A percentile compares a stretch with the other conserved stretches of the same genome.
Conservation (phyloP, 2,797 vertebrate species). For the Chelidonichthys spinosus region DNA sequence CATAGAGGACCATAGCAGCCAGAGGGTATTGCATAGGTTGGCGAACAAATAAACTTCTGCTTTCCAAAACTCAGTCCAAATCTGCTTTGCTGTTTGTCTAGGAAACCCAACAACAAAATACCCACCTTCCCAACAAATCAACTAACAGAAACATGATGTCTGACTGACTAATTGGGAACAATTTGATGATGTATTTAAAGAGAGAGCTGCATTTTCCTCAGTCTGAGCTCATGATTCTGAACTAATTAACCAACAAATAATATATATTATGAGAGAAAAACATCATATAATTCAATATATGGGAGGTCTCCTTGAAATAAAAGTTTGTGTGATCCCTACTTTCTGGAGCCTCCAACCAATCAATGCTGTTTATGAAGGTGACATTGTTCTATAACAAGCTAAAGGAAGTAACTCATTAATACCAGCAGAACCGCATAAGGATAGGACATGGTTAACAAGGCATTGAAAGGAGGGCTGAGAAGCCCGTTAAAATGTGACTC, state of each 20-base stretch:
- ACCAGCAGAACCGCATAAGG: conserved; percentile 39
- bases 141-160: background rate
- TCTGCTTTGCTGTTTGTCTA: background rate
- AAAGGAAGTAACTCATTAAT: conserved; percentile 65
- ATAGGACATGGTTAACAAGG: conserved; percentile 68
- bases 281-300: conserved; percentile 20
- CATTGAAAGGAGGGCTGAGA: conserved; percentile 62
- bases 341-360: conserved; percentile 40
- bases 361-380: conserved; percentile 60
- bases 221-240: conserved; percentile 3
- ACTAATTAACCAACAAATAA: conserved; percentile 16
- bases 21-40: no score
- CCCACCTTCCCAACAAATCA: background rate
- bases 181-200: conserved; percentile 6
- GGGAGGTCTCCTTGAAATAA: conserved; percentile 54
- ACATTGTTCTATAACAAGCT: conserved; percentile 65
- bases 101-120: conserved; percentile 4
- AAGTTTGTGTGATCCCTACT: conserved; percentile 19
- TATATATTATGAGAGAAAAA: conserved; percentile 14
- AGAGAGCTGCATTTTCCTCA: background rate
- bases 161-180: background rate
- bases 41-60: no score
- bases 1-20: no score
- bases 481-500: conserved; percentile 70
- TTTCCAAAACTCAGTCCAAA: no score